Evolutionary conservation across 1,140 invertebrate species (phyloP), one percentile per base, ranked within the genome.

Genomic region (Arctopsyche grandis): DNA sequence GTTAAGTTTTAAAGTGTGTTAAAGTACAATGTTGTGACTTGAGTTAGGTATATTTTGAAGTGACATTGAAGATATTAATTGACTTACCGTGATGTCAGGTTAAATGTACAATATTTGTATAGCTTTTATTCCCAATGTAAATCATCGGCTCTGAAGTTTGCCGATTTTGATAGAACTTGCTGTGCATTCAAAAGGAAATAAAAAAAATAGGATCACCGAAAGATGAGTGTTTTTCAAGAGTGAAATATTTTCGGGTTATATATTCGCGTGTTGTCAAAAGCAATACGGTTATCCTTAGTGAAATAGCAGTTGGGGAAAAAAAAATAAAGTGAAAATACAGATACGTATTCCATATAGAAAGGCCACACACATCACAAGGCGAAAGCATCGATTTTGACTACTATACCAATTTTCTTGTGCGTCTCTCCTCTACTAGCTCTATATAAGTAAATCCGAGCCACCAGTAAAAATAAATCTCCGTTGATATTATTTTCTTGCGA

Each of bases 391-490:
- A 66, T 66, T 66, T 26, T 66, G 63, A 66, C 63, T 66, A 66
- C 63, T 66, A 5, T 66, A 26, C 63, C 63, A 66, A 66, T 66
- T 66, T 66, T 66, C 63, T 12, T 66, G 19, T 26, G 19, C 63
- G 56, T 29, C 63, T 22, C 63, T 26, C 12, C 24, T 66, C 26
- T 66, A 66, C 63, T 66, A 22, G 21, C 63, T 66, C 26, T 66
- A 66, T 66, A 66, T 66, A 66, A 66, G 63, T 66, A 66, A 66
- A 66, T 66, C 63, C 63, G 24, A 0, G 63, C 21, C 29, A 22
- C 63, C 63, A 66, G 63, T 66, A 66, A 66, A 66, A 66, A 66
- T 66, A 66, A 66, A 66, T 66, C 63, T 66, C 63, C 63, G 21
- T 22, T 66, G 63, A 66, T 66, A 66, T 66, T 66, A 66, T 66